A percentile compares a stretch with the other conserved stretches of the same genome.
These are phyloP conservation scores for Sebastes schlegelii DNA, from an alignment of 2,113 vertebrate species.

Conservation along the genomic window DNA sequence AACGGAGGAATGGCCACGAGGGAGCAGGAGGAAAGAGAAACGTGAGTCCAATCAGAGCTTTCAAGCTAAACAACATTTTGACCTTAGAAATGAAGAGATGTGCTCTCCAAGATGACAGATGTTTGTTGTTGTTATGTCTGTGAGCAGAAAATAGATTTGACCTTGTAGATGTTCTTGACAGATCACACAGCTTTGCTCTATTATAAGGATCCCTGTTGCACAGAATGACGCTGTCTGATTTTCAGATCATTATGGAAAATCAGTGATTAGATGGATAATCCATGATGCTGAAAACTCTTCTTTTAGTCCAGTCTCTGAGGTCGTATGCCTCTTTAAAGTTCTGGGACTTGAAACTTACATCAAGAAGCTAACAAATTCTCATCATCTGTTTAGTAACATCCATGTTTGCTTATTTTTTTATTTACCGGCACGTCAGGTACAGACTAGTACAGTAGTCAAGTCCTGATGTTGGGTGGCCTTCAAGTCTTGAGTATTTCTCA, in stretches of 20 bases:
- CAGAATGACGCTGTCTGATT: not conserved
- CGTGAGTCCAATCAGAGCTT: conserved; percentile 57
- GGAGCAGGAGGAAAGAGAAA: conserved; percentile 56
- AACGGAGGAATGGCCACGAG: conserved; percentile 12
- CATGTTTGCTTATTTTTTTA: no score
- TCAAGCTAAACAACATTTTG: not conserved
- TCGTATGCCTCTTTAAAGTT: not conserved
- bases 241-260: not conserved
- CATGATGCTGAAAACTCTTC: not conserved
- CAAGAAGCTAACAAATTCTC: not conserved
- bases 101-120: not conserved
- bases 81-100: not conserved
- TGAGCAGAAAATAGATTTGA: not conserved
- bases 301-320: not conserved
- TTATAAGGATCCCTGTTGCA: not conserved
- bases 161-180: not conserved
- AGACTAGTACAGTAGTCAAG: not conserved
- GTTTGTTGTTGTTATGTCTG: not conserved
- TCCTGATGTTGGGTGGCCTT: not conserved
- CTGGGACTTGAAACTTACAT: not conserved
- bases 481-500: not conserved
- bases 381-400: not conserved
- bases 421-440: not conserved
- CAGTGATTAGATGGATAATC: not conserved
- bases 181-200: not conserved